These are phyloP conservation scores for Tipula helvola DNA, from an alignment of 2,888 invertebrate species.

Conservation along the genomic window DNA sequence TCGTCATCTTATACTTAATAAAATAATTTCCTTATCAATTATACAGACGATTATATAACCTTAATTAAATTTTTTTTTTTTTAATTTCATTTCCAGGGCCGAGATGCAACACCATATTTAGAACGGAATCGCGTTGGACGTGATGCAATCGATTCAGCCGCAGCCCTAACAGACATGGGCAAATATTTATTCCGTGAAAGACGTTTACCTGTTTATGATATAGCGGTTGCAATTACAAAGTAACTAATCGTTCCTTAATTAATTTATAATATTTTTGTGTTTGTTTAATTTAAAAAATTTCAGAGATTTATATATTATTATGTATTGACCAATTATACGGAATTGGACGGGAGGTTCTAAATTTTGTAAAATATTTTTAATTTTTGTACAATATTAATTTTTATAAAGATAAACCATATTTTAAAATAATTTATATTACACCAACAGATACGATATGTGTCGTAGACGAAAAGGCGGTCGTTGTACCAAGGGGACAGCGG, in stretches of 20 bases:
- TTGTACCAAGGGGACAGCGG: conserved; percentile 96
- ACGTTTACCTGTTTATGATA: conserved; percentile 87
- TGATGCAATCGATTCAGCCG: conserved; percentile 90
- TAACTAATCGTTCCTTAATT: conserved; percentile 41
- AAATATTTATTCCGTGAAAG: conserved; percentile 93
- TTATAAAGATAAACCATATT: not conserved
- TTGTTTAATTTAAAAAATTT: not conserved
- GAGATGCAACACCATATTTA: conserved; percentile 89
- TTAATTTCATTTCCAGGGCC: conserved; percentile 48
- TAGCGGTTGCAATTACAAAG: conserved; percentile 93
- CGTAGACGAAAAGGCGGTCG: conserved; percentile 91
- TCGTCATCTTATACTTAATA: not conserved
- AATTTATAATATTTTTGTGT: not conserved
- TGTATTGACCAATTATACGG: too few species aligned
- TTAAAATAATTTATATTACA: not conserved
- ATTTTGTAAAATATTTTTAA: not conserved
- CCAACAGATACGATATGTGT: conserved; percentile 92
- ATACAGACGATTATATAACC: not conserved
- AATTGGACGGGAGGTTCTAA: not conserved
- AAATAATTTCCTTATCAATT: not conserved
- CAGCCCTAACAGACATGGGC: conserved; percentile 91
- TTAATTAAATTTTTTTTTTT: conserved; percentile 11
- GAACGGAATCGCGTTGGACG: conserved; percentile 86
- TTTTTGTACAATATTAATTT: not conserved
- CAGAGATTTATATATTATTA: not conserved